Evolutionary conservation across 2,113 vertebrate species (phyloP), one percentile per base, ranked within the genome.

Genomic region (Neodontobutis hainanensis): DNA sequence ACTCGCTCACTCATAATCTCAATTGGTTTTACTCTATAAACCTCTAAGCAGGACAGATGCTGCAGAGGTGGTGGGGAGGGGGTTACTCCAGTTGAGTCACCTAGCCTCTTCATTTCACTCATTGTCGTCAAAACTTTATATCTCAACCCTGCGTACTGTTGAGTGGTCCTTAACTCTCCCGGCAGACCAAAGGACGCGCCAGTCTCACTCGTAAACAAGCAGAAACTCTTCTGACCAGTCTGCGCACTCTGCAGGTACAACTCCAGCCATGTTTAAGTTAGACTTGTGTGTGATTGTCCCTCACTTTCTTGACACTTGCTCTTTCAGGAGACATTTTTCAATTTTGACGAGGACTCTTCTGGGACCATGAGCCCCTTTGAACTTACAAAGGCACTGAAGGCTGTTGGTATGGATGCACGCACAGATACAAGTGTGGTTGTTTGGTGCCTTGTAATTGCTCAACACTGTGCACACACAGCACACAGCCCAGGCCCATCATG

Each of bases 291-390:
- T 16, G 42, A 61, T 42, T 55, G 43, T 61, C 14, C 8, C 9
- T 8, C 58, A 36, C 40, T 55, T 44, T 66, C 9, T 38, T 51
- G n/a, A 14, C 72, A 14, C 46, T 65, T 53, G 69, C 5, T 47
- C 56, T 76, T 66, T 45, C 73, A 94, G 93, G 80, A 87, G n/a
- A 78, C 87, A 60, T 93, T 93, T 68, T 53, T 89, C 5, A 55
- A 90, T 80, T 93, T 84, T 36, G 92, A 93, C 47, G 85, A 89
- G 61, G 92, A 94, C 64, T 92, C 92, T 0, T 91, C 92, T 65
- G 91, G 92, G 35, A 88, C 85, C 7, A 93, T 93, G 89, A 93
- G 83, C 74, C 86, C 89, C 11, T 94, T 92, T 84, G 93, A 93
- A 50, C 88, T 94, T 58, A 89, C 72, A 59, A 12, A 70, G 9